Conservation (phyloP, 2,797 vertebrate species). For the Adrianichthys oophorus region DNA sequence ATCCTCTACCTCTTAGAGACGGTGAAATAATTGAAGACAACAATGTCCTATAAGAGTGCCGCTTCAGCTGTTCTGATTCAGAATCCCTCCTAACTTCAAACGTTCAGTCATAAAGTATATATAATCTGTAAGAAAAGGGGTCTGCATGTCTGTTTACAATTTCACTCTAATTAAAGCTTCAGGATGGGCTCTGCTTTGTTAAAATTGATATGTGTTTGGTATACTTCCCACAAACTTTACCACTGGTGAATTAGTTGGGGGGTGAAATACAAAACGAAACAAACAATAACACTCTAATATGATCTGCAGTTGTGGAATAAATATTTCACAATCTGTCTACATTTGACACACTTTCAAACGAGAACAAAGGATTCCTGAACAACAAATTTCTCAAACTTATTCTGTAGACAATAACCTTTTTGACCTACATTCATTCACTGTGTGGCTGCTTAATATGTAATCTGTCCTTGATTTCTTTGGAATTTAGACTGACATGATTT, state of each 20-base stretch:
- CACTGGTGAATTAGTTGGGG: slow-evolving; percentile 73
- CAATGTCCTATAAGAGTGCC: slow-evolving; percentile 82
- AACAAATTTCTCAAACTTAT: slow-evolving; percentile 72
- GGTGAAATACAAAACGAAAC: slow-evolving; percentile 75
- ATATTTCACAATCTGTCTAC: slow-evolving; percentile 82
- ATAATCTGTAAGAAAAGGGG: slow-evolving; percentile 79
- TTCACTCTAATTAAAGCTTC: slow-evolving; percentile 81
- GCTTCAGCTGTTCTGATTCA: slow-evolving; percentile 79
- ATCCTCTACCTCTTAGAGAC: slow-evolving; percentile 78
- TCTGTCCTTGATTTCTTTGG: slow-evolving; percentile 52
- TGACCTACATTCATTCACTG: slow-evolving; percentile 65
- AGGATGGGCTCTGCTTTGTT: slow-evolving; percentile 75
- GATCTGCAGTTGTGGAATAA: slow-evolving; percentile 78
- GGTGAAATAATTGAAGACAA: slow-evolving; percentile 86
- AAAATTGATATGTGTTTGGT: slow-evolving; percentile 77
- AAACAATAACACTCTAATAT: slow-evolving; percentile 81
- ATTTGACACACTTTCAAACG: slow-evolving; percentile 76
- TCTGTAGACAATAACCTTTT: slow-evolving; percentile 65
- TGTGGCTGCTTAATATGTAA: slow-evolving; percentile 24
- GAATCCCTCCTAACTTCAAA: slow-evolving; percentile 83
- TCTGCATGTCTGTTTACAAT: slow-evolving; percentile 77
- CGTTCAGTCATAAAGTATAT: slow-evolving; percentile 82
- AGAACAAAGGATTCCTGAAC: slow-evolving; percentile 75
- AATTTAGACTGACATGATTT: slow-evolving; percentile 41
- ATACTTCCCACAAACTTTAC: slow-evolving; percentile 72